Evolutionary conservation across 2,888 invertebrate genomes (phyloP).

Genomic region (Limnephilus rhombicus): DNA sequence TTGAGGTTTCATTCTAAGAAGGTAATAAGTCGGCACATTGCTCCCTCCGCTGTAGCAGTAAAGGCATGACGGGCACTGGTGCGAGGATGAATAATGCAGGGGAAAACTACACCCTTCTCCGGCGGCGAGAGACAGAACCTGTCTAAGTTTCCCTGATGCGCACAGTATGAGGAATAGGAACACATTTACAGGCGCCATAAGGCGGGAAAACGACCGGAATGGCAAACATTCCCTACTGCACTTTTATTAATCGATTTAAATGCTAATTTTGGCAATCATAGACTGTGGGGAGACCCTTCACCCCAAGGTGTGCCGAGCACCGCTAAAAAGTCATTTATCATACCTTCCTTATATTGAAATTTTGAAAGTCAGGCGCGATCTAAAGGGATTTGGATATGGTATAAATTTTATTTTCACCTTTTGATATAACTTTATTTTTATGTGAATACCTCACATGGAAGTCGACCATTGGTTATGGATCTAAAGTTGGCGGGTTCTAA

Average conservation of each 20-base stretch:
- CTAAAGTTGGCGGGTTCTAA: too few species aligned
- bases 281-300: not conserved
- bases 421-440: not conserved
- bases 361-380: not conserved
- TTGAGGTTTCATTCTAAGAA: conserved; percentile 58
- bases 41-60: conserved; percentile 42
- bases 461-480: not conserved
- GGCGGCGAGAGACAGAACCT: conserved; percentile 15
- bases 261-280: conserved; percentile 9
- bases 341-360: not conserved
- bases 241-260: conserved; percentile 45
- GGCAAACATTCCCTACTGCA: conserved; percentile 26
- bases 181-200: conserved; percentile 24
- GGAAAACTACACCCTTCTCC: conserved; percentile 29
- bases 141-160: not conserved
- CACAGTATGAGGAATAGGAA: conserved; percentile 5
- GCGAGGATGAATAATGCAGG: conserved; percentile 59
- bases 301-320: not conserved
- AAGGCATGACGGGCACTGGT: conserved; percentile 20
- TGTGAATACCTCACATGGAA: not conserved
- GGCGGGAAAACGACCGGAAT: conserved; percentile 23
- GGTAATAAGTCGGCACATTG: conserved; percentile 60
- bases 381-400: not conserved
- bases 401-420: not conserved
- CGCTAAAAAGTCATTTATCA: not conserved